These are phyloP conservation scores for Dasysyrphus tricinctus DNA, from an alignment of 2,888 invertebrate genomes.

Conservation along the genomic window DNA sequence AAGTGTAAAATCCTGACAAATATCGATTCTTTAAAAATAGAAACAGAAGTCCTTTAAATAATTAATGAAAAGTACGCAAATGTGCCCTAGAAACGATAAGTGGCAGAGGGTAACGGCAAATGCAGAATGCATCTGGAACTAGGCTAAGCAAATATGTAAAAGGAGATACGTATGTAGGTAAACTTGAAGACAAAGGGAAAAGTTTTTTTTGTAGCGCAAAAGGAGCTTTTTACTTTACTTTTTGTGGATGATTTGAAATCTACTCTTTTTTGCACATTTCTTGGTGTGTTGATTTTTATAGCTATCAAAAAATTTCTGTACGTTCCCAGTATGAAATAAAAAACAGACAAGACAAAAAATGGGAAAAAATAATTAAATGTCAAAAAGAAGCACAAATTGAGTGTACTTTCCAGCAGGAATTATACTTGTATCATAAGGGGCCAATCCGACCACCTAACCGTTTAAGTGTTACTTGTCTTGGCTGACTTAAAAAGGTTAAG, in stretches of 20 bases:
- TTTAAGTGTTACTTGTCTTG: too few relatives aligned
- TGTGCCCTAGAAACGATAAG: constrained; percentile 21
- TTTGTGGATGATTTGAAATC: background rate
- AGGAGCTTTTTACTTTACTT: background rate
- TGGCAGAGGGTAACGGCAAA: background rate
- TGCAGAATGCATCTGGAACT: constrained; percentile 12
- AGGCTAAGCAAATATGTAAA: constrained; percentile 18
- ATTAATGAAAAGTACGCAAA: constrained; percentile 39
- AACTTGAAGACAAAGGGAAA: background rate
- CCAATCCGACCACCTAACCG: too few relatives aligned
- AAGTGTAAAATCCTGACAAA: background rate
- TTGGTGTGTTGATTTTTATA: too few relatives aligned
- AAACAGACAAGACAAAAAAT: too few relatives aligned
- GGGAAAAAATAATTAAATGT: too few relatives aligned
- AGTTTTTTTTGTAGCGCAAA: background rate
- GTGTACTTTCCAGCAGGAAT: too few relatives aligned
- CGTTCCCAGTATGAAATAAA: too few relatives aligned
- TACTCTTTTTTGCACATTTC: too few relatives aligned
- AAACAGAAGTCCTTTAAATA: constrained; percentile 1
- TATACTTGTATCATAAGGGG: too few relatives aligned
- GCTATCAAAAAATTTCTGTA: too few relatives aligned
- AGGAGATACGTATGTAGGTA: background rate
- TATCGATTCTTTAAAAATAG: constrained; percentile 2
- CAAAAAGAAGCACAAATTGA: too few relatives aligned
- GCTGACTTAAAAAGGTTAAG: too few relatives aligned